Percentiles rank a stretch among this genome's conserved stretches.
phyloP scores from a whole-genome alignment of 2,797 vertebrate genomes.

The Sternarchorhynchus goeldii region DNA sequence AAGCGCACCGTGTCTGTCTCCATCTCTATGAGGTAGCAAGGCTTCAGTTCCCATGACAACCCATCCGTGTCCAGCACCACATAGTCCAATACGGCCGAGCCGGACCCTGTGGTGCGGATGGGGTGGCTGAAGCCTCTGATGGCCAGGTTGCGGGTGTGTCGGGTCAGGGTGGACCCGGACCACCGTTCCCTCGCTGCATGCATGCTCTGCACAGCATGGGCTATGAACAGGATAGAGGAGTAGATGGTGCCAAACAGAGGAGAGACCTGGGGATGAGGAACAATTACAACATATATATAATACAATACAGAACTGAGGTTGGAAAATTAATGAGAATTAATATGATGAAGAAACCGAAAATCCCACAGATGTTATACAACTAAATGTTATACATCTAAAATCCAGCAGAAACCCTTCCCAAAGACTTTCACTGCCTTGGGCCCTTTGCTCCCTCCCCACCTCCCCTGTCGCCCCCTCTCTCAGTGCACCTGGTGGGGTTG shows the following conservation, averaged over 20 bases:
- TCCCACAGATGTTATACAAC: too few relatives aligned
- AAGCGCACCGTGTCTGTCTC: conserved; percentile 69
- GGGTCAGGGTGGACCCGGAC: conserved; percentile 74
- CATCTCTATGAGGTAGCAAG: conserved; percentile 77
- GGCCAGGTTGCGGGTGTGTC: conserved; percentile 63
- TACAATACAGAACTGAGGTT: not conserved
- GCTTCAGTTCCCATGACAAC: conserved; percentile 69
- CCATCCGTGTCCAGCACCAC: conserved; percentile 81
- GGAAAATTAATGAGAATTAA: not conserved
- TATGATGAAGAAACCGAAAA: too few relatives aligned
- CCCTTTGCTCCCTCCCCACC: too few relatives aligned
- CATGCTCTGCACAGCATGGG: conserved; percentile 72
- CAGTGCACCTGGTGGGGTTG: conserved; percentile 69
- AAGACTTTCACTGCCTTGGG: too few relatives aligned
- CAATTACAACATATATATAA: not conserved
- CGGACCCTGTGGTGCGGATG: conserved; percentile 70
- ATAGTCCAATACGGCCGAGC: conserved; percentile 70
- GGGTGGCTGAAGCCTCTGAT: conserved; percentile 78
- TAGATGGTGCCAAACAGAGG: conserved; percentile 84
- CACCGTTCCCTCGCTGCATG: conserved; percentile 65
- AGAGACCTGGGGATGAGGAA: conserved; percentile 70
- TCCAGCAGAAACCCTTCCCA: too few relatives aligned
- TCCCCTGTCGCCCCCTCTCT: too few relatives aligned
- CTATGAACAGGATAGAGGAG: conserved; percentile 77
- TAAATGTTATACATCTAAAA: too few relatives aligned